Conservation (phyloP, 2,113 vertebrate genomes). For the Pseudopipra pipra region DNA sequence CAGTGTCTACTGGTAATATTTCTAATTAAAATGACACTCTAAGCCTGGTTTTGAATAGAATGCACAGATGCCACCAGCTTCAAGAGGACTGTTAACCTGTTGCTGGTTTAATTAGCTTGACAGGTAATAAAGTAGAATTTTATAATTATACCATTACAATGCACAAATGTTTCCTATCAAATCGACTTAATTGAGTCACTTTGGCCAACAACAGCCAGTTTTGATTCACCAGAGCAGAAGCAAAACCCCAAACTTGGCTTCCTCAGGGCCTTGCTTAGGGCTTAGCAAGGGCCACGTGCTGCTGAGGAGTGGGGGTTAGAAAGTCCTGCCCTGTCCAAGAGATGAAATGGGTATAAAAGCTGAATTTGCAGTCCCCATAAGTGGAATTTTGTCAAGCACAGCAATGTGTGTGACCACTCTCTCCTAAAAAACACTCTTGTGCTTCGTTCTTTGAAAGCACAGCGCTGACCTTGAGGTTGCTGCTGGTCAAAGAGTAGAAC, state of each 20-base stretch:
- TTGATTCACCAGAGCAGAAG: background rate
- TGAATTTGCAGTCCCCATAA: too few species aligned
- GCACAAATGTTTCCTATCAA: slow-evolving; percentile 40
- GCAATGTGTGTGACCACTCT: fast-evolving
- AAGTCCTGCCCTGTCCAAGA: background rate
- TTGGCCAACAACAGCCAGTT: background rate
- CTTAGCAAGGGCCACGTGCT: background rate
- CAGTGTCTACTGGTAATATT: background rate
- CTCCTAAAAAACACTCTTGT: fast-evolving
- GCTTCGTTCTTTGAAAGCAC: background rate
- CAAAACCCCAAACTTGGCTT: background rate
- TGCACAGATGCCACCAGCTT: background rate
- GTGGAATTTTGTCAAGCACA: background rate
- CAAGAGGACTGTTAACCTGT: background rate
- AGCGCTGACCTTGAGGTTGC: fast-evolving
- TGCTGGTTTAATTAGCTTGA: slow-evolving; percentile 38
- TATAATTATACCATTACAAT: slow-evolving; percentile 29
- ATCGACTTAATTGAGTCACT: background rate
- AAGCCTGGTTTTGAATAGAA: slow-evolving; percentile 6
- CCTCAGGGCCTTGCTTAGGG: background rate
- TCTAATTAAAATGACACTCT: background rate
- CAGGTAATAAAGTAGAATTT: slow-evolving; percentile 26
- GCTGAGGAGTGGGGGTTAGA: fast-evolving
- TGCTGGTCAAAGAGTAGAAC: background rate
- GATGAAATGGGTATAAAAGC: fast-evolving